Conservation (phyloP, 2,888 invertebrate species). For the Apamea monoglypha region DNA sequence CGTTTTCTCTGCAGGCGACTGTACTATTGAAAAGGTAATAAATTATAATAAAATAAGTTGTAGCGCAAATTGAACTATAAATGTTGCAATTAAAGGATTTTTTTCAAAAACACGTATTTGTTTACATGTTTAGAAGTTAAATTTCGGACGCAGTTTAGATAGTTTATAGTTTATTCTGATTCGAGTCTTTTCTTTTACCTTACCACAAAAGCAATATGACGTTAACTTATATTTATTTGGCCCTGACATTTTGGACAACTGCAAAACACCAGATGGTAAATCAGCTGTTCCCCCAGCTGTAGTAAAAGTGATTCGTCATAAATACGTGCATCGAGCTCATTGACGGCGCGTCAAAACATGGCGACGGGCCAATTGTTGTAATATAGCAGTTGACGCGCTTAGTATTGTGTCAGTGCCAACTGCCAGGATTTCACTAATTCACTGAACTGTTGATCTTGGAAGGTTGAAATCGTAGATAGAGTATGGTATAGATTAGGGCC, state of each 20-base stretch:
- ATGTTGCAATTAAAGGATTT: neutral
- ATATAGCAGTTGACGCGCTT: conserved; percentile 5
- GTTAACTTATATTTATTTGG: neutral
- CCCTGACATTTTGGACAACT: neutral
- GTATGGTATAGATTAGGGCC: neutral
- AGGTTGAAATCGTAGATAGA: neutral
- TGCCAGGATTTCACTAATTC: conserved; percentile 3
- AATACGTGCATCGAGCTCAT: conserved; percentile 17
- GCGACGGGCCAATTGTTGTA: conserved; percentile 24
- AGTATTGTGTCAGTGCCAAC: conserved; percentile 12
- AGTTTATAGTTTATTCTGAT: neutral
- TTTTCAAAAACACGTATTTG: neutral
- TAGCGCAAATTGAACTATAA: neutral
- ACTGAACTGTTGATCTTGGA: conserved; percentile 1
- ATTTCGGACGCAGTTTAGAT: neutral
- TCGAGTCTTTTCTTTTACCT: neutral
- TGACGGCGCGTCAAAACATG: conserved; percentile 21
- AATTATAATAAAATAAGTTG: neutral
- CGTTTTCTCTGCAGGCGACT: no score
- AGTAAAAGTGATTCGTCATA: conserved; percentile 7
- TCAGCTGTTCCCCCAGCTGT: conserved; percentile 16
- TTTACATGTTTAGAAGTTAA: neutral
- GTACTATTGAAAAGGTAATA: neutral
- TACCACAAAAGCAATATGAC: neutral
- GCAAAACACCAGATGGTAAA: neutral